phyloP scores from a whole-genome alignment of 2,797 vertebrate genomes.

The Enteromius treurensis region DNA sequence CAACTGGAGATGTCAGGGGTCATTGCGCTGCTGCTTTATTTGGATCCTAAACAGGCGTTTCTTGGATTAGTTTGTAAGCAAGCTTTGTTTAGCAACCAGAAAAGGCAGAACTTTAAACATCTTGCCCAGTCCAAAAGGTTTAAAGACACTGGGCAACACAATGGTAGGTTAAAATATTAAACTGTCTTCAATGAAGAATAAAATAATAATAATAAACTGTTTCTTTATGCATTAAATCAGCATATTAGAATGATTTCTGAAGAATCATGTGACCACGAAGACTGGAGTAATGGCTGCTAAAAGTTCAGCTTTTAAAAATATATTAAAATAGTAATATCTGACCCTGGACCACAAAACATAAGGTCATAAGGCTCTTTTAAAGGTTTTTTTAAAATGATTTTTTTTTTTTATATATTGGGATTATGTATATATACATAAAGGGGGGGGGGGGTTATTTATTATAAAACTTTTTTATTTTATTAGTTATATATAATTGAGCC shows the following conservation, averaged over 20 bases:
- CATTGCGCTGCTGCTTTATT: not conserved
- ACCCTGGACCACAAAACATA: no score
- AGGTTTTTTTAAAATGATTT: no score
- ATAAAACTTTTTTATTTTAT: no score
- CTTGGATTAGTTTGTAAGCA: not conserved
- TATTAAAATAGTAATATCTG: not conserved
- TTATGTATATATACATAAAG: no score
- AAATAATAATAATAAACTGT: not conserved
- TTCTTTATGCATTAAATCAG: not conserved
- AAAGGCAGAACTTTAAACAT: not conserved
- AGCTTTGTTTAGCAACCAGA: not conserved
- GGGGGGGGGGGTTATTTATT: no score
- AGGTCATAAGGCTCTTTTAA: no score
- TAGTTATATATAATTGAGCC: no score
- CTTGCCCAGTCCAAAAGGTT: not conserved
- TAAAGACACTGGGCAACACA: not conserved
- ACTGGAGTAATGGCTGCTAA: not conserved
- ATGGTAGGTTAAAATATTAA: not conserved
- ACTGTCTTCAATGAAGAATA: not conserved
- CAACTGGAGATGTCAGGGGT: slow-evolving; percentile 62
- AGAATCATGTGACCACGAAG: not conserved
- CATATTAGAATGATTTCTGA: not conserved
- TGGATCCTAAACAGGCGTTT: not conserved
- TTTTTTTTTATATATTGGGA: no score
- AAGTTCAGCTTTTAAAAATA: not conserved